These are phyloP conservation scores for Limnodromus scolopaceus DNA, from an alignment of 2,797 vertebrate species.

Conservation along the genomic window DNA sequence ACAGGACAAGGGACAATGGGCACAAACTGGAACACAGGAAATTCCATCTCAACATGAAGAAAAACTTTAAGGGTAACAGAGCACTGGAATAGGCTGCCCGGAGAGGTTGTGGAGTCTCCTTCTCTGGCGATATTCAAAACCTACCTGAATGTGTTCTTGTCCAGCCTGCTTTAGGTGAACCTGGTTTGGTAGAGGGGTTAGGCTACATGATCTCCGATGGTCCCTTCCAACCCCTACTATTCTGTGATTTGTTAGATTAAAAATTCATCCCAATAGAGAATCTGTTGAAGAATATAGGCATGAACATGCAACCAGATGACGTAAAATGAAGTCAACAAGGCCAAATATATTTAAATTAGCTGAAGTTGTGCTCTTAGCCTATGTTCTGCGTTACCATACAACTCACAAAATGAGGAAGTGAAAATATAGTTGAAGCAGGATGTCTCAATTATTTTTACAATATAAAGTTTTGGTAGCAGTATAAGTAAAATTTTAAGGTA, in stretches of 20 bases:
- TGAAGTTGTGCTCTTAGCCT: neutral
- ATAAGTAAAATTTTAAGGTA: neutral
- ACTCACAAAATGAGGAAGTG: neutral
- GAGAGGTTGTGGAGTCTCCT: neutral
- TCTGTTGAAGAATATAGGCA: neutral
- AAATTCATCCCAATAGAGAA: neutral
- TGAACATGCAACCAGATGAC: neutral
- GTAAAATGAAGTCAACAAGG: neutral
- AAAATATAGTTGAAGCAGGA: neutral
- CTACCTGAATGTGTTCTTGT: too few species aligned
- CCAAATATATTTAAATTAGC: neutral
- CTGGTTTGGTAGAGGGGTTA: neutral
- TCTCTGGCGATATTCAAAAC: too few species aligned
- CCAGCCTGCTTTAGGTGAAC: neutral
- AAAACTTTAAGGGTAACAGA: too few species aligned
- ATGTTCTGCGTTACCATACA: neutral
- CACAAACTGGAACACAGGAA: neutral
- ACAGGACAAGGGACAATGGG: neutral
- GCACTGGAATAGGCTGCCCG: neutral
- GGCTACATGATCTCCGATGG: neutral
- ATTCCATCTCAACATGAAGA: too few species aligned
- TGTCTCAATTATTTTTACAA: neutral
- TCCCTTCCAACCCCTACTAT: neutral
- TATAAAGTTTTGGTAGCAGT: neutral
- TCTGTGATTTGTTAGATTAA: neutral